These are phyloP conservation scores for Lophotis ruficrista DNA, from an alignment of 2,113 vertebrate genomes.

Conservation along the genomic window DNA sequence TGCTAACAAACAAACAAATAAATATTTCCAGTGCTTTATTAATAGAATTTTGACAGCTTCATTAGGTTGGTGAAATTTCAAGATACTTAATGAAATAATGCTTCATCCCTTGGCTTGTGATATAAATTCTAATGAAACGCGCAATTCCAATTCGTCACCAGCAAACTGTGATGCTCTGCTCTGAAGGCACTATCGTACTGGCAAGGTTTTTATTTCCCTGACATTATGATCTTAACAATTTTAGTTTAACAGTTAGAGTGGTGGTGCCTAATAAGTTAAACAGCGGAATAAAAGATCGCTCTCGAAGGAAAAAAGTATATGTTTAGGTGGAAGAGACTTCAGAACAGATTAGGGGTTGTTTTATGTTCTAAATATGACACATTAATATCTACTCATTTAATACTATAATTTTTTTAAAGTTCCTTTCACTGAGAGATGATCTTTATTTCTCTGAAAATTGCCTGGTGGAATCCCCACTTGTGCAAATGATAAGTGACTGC, in stretches of 20 bases:
- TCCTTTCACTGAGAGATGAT: constrained; percentile 65
- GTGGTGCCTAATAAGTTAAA: constrained; percentile 43
- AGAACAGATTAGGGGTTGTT: constrained; percentile 52
- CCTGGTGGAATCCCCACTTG: constrained; percentile 58
- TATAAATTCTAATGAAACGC: constrained; percentile 25
- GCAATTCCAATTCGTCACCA: background rate
- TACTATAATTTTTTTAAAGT: constrained; percentile 57
- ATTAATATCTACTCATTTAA: constrained; percentile 64
- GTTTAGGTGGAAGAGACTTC: constrained; percentile 47
- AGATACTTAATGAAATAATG: constrained; percentile 59
- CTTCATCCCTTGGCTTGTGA: constrained; percentile 25
- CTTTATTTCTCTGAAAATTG: constrained; percentile 68
- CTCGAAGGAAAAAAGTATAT: constrained; percentile 6
- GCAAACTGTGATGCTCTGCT: background rate
- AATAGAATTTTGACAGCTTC: constrained; percentile 61
- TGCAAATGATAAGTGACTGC: constrained; percentile 55
- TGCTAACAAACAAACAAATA: constrained; percentile 54
- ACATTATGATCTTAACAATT: constrained; percentile 43
- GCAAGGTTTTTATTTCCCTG: constrained; percentile 49
- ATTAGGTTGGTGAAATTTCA: constrained; percentile 55
- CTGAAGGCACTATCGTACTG: constrained; percentile 3
- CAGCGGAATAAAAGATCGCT: constrained; percentile 27
- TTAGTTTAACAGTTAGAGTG: constrained; percentile 49
- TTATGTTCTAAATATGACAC: constrained; percentile 62
- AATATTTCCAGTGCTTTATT: constrained; percentile 50